Conservation (phyloP, 1,140 invertebrate genomes). For the Bacillus rossius region DNA sequence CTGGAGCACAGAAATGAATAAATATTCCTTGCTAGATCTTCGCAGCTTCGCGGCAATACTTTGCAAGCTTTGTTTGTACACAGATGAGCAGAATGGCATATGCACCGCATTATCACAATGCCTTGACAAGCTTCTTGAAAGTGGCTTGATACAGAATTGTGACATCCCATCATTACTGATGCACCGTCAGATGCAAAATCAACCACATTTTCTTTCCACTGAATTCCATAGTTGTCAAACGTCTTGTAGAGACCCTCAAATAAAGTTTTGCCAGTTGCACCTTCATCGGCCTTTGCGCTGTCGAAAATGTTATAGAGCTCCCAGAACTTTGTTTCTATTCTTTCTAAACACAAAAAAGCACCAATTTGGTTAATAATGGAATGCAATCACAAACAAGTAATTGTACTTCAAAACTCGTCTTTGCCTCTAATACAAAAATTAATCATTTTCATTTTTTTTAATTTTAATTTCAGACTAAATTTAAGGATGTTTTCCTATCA, state of each 20-base stretch:
- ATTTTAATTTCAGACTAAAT: too few species aligned
- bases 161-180: constrained; percentile 35
- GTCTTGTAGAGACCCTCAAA: constrained; percentile 25
- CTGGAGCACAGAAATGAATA: not conserved
- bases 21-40: not conserved
- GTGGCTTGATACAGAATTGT: constrained; percentile 33
- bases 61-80: constrained; percentile 29
- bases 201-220: constrained; percentile 33
- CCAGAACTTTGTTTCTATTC: constrained; percentile 32
- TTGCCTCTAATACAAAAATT: too few species aligned
- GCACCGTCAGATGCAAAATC: constrained; percentile 38
- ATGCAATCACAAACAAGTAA: too few species aligned
- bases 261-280: constrained; percentile 30
- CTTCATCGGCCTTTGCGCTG: constrained; percentile 18
- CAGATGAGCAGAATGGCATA: constrained; percentile 35
- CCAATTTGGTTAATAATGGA: too few species aligned
- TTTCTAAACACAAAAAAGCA: too few species aligned
- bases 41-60: not conserved
- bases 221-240: constrained; percentile 29
- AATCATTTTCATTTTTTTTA: too few species aligned
- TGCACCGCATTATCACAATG: constrained; percentile 34
- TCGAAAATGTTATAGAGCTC: constrained; percentile 31
- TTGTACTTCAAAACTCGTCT: too few species aligned
- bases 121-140: constrained; percentile 29
- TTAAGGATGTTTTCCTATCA: too few species aligned